Percentiles rank a stretch among this genome's conserved stretches.
phyloP scores from a whole-genome alignment of 2,113 vertebrate genomes.

The Prinia subflava region DNA sequence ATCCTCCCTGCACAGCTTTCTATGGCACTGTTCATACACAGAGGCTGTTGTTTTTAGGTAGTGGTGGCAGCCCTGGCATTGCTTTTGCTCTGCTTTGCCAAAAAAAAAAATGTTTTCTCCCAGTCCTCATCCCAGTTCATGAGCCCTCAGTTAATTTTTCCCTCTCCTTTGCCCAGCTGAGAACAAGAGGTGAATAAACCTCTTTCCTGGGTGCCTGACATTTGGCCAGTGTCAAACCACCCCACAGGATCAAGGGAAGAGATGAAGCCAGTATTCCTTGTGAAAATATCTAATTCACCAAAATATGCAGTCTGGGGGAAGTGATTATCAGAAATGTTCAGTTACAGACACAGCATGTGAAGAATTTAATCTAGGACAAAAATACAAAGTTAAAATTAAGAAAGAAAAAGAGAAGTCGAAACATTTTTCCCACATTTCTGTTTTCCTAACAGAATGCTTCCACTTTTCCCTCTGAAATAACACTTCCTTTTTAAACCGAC shows the following conservation, averaged over 20 bases:
- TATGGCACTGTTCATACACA: fast-evolving
- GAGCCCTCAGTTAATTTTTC: not conserved
- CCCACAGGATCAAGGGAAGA: not conserved
- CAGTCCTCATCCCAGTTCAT: not conserved
- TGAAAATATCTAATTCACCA: not conserved
- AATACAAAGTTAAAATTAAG: not conserved
- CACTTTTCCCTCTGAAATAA: not conserved
- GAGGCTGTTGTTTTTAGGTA: not conserved
- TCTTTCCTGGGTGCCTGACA: not conserved
- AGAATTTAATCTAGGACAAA: not conserved
- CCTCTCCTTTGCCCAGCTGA: not conserved
- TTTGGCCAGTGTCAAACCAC: not conserved
- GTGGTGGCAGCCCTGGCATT: not conserved
- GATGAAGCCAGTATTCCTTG: not conserved
- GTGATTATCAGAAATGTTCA: not conserved
- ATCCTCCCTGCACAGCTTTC: not conserved
- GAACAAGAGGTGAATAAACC: fast-evolving
- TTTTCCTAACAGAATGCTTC: not conserved
- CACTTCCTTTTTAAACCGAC: not conserved
- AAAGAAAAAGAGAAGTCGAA: not conserved
- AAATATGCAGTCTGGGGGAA: not conserved
- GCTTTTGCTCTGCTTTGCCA: not conserved
- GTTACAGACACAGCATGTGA: not conserved
- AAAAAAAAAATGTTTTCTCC: not conserved
- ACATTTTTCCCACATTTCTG: not conserved